Evolutionary conservation across 2,888 invertebrate genomes (phyloP).

Genomic region (Brachyopa scutellaris): DNA sequence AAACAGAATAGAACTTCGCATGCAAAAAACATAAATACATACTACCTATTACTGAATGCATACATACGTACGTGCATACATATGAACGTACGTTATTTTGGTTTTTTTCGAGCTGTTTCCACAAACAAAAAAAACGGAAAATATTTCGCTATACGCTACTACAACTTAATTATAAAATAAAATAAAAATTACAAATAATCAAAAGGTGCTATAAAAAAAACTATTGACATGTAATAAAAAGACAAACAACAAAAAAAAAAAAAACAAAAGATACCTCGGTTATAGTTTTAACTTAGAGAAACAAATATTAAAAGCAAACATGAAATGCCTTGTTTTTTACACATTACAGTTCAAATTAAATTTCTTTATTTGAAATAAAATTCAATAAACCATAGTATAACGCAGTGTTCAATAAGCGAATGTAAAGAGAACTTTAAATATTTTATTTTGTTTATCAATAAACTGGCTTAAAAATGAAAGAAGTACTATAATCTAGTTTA

Average conservation of each 20-base stretch:
- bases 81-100: too few species aligned
- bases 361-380: slow-evolving; percentile 49
- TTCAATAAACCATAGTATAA: slow-evolving; percentile 60
- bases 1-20: slow-evolving; percentile 11
- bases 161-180: slow-evolving; percentile 33
- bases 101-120: slow-evolving; percentile 56
- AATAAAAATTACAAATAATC: slow-evolving; percentile 75
- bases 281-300: slow-evolving; percentile 39
- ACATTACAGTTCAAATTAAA: slow-evolving; percentile 61
- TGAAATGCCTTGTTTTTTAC: slow-evolving; percentile 73
- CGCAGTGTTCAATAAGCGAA: slow-evolving; percentile 62
- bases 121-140: slow-evolving; percentile 16
- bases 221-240: slow-evolving; percentile 57
- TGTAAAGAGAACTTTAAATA: slow-evolving; percentile 51
- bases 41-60: slow-evolving; percentile 38
- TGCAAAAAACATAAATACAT: neutral
- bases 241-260: slow-evolving; percentile 49
- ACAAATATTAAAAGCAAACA: slow-evolving; percentile 32
- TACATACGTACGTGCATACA: too few species aligned
- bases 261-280: slow-evolving; percentile 65
- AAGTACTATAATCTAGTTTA: slow-evolving; percentile 69
- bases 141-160: slow-evolving; percentile 50
- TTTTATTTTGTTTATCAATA: slow-evolving; percentile 35
- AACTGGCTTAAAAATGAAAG: slow-evolving; percentile 45
- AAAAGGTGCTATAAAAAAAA: slow-evolving; percentile 79